Evolutionary conservation across 2,888 invertebrate species (phyloP), one percentile per base, ranked within the genome.

Genomic region (Prenolepis imparis): DNA sequence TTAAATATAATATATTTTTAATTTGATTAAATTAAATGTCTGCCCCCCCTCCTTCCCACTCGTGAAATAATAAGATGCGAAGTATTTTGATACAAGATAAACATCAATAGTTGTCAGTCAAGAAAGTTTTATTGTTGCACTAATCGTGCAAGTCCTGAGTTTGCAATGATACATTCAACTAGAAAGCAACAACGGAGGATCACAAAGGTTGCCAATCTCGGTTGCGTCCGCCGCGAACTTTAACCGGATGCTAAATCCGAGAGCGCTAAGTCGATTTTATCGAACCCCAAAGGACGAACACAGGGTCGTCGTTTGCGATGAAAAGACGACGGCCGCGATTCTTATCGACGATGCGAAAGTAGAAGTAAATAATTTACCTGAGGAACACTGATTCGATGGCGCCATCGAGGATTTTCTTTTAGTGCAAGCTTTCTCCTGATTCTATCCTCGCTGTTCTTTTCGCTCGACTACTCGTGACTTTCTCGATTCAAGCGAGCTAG

Each of bases 341-440:
- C 67, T 86, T 84, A 82, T 85, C 70, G 61, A 52, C 28, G 21
- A 74, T 41, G 61, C 24, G 48, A 28, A 32, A 75, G 67, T 52
- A 28, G 44, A 32, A 63, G 82, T 86, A 83, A 88, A 88, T 85
- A 83, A 87, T 89, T 89, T 83, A 84, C 77, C 68, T 73, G 67
- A 28, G 44, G 66, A 83, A 77, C 80, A 73, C 15, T 78, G 75
- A 82, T 82, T 84, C 80, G 83, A 84, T 77, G 68, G 83, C 66
- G 66, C 52, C 61, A 12, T 55, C 77, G 61, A 52, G 36, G 67
- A 64, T 73, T 82, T 86, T 61, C 72, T 63, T 67, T 64, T 28
- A 55, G 48, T 28, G 41, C 67, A 39, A 61, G 72, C 73, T 44
- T 67, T 32, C n/a, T 64, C 57, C 36, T 57, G 18, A n/a, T 18